These are phyloP conservation scores for Pandemis heparana DNA, from an alignment of 2,888 invertebrate species.

Conservation along the genomic window DNA sequence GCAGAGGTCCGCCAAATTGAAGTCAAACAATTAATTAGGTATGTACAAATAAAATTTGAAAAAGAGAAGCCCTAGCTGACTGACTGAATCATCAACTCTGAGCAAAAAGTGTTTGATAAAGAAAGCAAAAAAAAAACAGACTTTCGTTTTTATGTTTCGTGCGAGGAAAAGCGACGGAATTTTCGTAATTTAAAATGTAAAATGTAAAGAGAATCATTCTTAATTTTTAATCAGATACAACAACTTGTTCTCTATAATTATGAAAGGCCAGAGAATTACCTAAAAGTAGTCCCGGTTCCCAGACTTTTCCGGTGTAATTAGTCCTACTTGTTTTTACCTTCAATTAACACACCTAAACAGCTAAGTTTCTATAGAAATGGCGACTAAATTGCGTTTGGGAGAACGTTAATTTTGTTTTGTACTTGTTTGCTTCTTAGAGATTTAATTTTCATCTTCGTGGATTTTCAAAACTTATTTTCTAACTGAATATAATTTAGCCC, in stretches of 20 bases:
- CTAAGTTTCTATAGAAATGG: conserved; percentile 17
- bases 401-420: conserved; percentile 35
- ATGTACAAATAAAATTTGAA: too few species aligned
- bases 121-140: too few species aligned
- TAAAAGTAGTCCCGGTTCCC: neutral
- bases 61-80: too few species aligned
- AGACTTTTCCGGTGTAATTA: conserved; percentile 12
- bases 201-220: neutral
- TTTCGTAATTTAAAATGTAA: too few species aligned
- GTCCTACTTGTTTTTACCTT: conserved; percentile 16
- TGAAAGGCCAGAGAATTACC: neutral
- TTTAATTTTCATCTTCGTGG: conserved; percentile 19
- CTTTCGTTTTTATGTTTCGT: too few species aligned
- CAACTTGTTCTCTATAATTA: neutral
- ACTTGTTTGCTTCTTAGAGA: conserved; percentile 25
- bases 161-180: too few species aligned
- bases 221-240: neutral
- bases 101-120: too few species aligned
- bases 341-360: conserved; percentile 26
- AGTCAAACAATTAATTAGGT: too few species aligned
- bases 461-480: conserved; percentile 20
- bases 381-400: conserved; percentile 15
- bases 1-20: too few species aligned
- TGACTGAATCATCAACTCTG: too few species aligned
- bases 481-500: conserved; percentile 29